phyloP scores from a whole-genome alignment of 2,797 vertebrate genomes.

The Phoxinus dragarum region DNA sequence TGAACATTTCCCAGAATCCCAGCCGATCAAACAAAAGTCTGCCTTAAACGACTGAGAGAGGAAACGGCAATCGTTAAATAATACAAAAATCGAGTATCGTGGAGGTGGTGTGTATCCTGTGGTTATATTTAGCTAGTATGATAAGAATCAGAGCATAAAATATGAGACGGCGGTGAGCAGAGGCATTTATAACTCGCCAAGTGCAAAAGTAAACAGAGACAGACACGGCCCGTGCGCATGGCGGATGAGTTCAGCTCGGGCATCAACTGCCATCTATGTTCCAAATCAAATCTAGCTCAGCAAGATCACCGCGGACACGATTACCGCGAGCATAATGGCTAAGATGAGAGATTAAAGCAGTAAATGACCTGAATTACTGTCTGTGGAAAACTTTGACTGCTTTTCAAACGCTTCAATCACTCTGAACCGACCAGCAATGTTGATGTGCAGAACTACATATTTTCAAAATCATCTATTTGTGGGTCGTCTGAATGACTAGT shows the following conservation, averaged over 20 bases:
- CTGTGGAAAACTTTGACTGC: conserved; percentile 10
- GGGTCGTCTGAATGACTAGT: neutral
- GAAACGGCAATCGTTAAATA: conserved; percentile 41
- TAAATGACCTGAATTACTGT: neutral
- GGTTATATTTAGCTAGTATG: conserved; percentile 49
- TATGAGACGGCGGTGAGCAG: conserved; percentile 14
- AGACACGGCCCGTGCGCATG: neutral
- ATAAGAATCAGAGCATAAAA: conserved; percentile 44
- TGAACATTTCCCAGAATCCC: conserved; percentile 36
- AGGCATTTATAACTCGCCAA: conserved; percentile 18
- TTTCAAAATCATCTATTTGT: neutral
- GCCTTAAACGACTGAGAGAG: conserved; percentile 2
- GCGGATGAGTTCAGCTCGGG: conserved; percentile 17
- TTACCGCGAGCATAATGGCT: neutral
- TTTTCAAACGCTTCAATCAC: neutral
- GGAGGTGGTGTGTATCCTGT: conserved; percentile 36
- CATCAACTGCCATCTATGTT: conserved; percentile 25
- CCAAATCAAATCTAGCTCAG: conserved; percentile 29
- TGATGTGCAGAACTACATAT: conserved; percentile 8
- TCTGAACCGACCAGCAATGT: conserved; percentile 9
- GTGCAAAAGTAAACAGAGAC: conserved; percentile 46
- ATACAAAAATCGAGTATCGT: conserved; percentile 36
- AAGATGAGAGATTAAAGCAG: conserved; percentile 9
- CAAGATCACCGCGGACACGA: neutral
- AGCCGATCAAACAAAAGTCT: conserved; percentile 16